These are phyloP conservation scores for Glareola pratincola DNA, from an alignment of 2,113 vertebrate species.

Conservation along the genomic window DNA sequence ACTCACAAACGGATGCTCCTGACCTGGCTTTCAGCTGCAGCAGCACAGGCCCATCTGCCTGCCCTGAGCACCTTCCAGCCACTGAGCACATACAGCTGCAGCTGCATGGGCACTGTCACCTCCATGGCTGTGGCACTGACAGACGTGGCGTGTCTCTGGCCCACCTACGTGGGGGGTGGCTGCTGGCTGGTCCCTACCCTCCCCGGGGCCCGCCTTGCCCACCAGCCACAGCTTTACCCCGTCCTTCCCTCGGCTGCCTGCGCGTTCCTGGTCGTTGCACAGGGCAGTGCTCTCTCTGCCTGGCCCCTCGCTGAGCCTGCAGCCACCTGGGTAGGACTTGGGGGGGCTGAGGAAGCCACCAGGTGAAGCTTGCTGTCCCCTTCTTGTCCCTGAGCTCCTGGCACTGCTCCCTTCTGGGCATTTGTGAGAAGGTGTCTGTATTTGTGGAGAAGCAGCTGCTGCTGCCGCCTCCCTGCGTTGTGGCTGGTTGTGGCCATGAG, in stretches of 20 bases:
- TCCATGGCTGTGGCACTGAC: rapidly evolving
- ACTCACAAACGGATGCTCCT: background rate
- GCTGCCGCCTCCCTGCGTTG: rapidly evolving
- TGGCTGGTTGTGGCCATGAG: background rate
- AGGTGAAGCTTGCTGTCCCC: background rate
- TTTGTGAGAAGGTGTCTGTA: background rate
- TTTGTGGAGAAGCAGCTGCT: background rate
- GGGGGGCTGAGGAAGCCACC: background rate
- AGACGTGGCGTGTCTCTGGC: rapidly evolving
- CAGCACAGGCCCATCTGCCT: background rate
- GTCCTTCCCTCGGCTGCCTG: background rate
- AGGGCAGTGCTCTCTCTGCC: too few species aligned
- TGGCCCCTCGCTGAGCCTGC: rapidly evolving
- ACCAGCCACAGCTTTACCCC: background rate
- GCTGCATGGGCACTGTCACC: background rate
- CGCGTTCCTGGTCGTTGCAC: rapidly evolving
- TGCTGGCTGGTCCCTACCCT: background rate
- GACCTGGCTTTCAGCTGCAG: background rate
- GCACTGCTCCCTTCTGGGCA: too few species aligned
- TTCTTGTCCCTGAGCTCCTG: background rate
- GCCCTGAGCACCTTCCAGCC: background rate
- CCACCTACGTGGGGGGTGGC: rapidly evolving
- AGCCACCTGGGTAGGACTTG: background rate
- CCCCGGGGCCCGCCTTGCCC: background rate
- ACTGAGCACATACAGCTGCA: rapidly evolving